A percentile compares a stretch with the other conserved stretches of the same genome.
Evolutionary conservation across 2,888 invertebrate genomes (phyloP).

Genomic region (Dichetophora obliterata): DNA sequence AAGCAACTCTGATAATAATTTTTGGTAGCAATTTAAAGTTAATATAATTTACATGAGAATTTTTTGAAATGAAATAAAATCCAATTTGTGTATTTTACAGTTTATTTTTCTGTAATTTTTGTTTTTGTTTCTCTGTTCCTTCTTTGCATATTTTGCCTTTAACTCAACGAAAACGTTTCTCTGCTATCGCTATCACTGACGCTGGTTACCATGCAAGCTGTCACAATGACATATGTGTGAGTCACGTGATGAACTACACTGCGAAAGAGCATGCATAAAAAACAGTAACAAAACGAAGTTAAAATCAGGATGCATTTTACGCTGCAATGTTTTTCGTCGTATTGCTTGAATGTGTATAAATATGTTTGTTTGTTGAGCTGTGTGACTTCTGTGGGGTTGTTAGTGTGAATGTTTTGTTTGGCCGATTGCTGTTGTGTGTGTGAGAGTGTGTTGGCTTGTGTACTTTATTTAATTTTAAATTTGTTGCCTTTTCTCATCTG

Average conservation of each 20-base stretch:
- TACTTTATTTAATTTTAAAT: conserved; percentile 36
- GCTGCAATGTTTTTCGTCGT: background rate
- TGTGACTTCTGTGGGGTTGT: background rate
- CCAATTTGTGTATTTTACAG: conserved; percentile 11
- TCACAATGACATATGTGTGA: conserved; percentile 24
- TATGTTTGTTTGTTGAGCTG: background rate
- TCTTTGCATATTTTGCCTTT: background rate
- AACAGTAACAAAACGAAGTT: conserved; percentile 3
- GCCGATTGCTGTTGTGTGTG: background rate
- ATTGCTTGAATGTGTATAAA: background rate
- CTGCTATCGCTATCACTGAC: conserved; percentile 23
- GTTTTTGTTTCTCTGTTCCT: background rate
- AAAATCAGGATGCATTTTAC: conserved; percentile 19
- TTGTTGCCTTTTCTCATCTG: conserved; percentile 21
- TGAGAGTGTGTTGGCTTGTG: background rate
- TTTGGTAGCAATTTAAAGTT: conserved; percentile 1
- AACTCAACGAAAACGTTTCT: background rate
- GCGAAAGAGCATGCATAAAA: conserved; percentile 10
- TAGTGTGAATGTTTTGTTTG: background rate
- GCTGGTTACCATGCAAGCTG: conserved; percentile 25
- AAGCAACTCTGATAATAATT: background rate
- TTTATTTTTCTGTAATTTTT: background rate
- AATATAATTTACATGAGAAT: conserved; percentile 13
- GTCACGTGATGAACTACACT: conserved; percentile 29
- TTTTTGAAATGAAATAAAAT: conserved; percentile 19